Percentiles rank a stretch among this genome's conserved stretches.
Conservation (phyloP, 2,888 invertebrate species). For the Lasioglossum zephyrum region DNA sequence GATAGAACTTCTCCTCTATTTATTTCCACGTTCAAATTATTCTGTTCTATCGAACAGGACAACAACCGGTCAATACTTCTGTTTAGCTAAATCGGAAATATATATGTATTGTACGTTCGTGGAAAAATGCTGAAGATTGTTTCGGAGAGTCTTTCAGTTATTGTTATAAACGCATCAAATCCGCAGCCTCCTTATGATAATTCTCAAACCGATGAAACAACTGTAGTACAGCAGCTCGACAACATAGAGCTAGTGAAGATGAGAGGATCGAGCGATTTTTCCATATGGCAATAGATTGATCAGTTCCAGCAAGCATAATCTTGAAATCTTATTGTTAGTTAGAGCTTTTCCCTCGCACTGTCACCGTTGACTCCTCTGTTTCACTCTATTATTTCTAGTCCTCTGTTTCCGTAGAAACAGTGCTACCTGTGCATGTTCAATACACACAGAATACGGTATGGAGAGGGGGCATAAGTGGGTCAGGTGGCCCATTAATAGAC, state of each 20-base stretch:
- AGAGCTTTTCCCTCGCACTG: not conserved
- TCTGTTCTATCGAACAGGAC: not conserved
- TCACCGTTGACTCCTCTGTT: not conserved
- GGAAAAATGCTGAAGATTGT: not conserved
- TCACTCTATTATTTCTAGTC: not conserved
- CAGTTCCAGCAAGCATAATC: not conserved
- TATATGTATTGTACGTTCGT: not conserved
- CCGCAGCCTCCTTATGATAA: not conserved
- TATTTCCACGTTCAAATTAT: constrained; percentile 40
- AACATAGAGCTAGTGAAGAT: not conserved
- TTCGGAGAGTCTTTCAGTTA: not conserved
- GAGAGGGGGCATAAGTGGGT: constrained; percentile 2
- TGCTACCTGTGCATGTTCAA: not conserved
- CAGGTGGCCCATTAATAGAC: not conserved
- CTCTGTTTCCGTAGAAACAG: not conserved
- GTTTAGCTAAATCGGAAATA: not conserved
- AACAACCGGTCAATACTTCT: constrained; percentile 33
- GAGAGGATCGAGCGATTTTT: not conserved
- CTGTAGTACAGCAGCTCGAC: not conserved
- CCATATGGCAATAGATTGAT: not conserved
- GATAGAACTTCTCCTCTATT: not conserved
- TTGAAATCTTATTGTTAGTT: not conserved
- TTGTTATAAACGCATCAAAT: not conserved
- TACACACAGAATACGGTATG: constrained; percentile 1
- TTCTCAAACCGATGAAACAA: not conserved